These are phyloP conservation scores for Pleuronectes platessa DNA, from an alignment of 2,113 vertebrate species.

Conservation along the genomic window DNA sequence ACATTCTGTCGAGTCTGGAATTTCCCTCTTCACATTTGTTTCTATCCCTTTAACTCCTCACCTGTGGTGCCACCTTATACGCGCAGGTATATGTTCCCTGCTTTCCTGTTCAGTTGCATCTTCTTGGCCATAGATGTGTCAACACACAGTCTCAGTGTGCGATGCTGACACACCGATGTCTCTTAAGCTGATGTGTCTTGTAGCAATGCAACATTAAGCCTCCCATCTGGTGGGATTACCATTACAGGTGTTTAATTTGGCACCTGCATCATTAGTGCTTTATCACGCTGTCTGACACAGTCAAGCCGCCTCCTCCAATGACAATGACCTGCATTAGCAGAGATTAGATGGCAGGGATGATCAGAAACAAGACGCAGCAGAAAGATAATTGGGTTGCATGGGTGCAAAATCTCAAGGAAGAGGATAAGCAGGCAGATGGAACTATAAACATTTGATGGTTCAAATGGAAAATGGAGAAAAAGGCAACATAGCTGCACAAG, in stretches of 20 bases:
- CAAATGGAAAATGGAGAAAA: background rate
- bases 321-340: conserved; percentile 55
- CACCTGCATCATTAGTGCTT: conserved; percentile 52
- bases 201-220: conserved; percentile 57
- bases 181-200: conserved; percentile 21
- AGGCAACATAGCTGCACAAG: background rate
- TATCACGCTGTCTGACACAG: conserved; percentile 41
- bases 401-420: conserved; percentile 10
- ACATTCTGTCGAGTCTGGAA: background rate
- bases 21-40: background rate
- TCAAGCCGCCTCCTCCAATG: conserved; percentile 28
- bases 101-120: background rate
- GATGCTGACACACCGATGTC: conserved; percentile 10
- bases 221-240: conserved; percentile 62
- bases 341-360: conserved; percentile 56
- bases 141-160: background rate
- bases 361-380: conserved; percentile 24
- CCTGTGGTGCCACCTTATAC: background rate
- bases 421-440: background rate
- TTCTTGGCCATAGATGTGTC: conserved; percentile 3
- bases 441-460: background rate
- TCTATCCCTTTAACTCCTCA: background rate
- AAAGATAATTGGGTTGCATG: conserved; percentile 21
- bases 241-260: conserved; percentile 64
- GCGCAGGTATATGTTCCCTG: background rate